Percentiles rank a stretch among this genome's conserved stretches.
Evolutionary conservation across 2,888 invertebrate species (phyloP).

Genomic region (Trichopoda pennipes): DNA sequence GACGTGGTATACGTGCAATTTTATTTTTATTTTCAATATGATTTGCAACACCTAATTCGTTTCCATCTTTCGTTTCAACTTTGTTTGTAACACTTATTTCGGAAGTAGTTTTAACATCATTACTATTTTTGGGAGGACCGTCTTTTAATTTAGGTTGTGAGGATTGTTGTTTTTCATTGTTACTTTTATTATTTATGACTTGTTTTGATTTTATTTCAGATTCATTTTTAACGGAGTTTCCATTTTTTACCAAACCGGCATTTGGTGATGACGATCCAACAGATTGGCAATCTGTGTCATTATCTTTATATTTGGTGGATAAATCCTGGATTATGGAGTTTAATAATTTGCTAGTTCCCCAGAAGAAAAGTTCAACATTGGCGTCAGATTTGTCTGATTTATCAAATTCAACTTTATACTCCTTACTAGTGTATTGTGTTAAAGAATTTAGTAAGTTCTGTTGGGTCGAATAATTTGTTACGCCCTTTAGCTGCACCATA

Average conservation of each 20-base stretch:
- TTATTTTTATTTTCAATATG: slow-evolving; percentile 1
- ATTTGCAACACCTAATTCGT: neutral
- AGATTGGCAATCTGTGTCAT: slow-evolving; percentile 5
- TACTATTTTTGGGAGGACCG: neutral
- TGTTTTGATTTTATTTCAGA: neutral
- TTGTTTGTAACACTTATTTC: neutral
- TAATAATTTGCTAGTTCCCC: slow-evolving; percentile 33
- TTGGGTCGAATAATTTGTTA: neutral
- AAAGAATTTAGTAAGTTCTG: neutral
- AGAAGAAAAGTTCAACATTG: slow-evolving; percentile 41
- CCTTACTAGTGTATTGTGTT: slow-evolving; percentile 24
- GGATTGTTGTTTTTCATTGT: neutral
- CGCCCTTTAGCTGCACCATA: slow-evolving; percentile 37
- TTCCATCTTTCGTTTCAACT: neutral
- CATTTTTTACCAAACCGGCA: neutral
- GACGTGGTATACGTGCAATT: slow-evolving; percentile 16
- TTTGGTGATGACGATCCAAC: slow-evolving; percentile 19
- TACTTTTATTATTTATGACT: neutral
- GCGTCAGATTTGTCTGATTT: neutral
- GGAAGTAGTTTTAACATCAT: neutral
- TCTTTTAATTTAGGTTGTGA: neutral
- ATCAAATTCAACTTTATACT: slow-evolving; percentile 35
- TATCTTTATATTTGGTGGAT: neutral
- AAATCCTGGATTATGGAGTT: slow-evolving; percentile 19
- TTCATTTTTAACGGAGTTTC: neutral